Base-by-base conservation (phyloP, 2,797 vertebrate species). In the Onychomys torridus region DNA sequence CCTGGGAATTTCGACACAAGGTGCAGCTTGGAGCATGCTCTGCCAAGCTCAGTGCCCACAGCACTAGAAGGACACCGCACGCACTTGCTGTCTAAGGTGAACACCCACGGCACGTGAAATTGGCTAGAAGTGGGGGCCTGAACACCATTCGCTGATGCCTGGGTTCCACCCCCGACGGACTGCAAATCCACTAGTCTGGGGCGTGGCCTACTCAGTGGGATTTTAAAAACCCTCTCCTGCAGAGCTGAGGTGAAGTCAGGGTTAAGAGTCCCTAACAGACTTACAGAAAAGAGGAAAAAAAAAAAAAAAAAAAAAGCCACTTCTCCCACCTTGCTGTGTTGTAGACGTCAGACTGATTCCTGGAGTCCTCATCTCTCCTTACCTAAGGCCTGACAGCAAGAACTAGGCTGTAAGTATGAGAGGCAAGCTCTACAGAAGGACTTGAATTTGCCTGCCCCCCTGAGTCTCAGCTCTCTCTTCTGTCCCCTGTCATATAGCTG, bases 171-270 rank as follows among this genome's bases (percentile, higher is more conserved):
- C 55, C 52, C 16, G 0, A 63, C 17, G 82, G 84, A 78, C 65
- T 76, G 16, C 49, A 59, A 77, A 57, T 55, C 84, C 89, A 77
- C 79, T 17, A 52, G 7, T 63, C 61, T 52, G 73, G 95, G 96
- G 97, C 89, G 97, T 97, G 96, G 95, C 95, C 55, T 96, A 59
- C 57, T 5, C 61, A 2, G 12, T 43, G 29, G 55, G n/a, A 29
- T 32, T 81, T 71, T 32, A 65, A 94, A 95, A 91, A 25, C 63
- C 63, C 79, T 91, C 34, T 46, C 73, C 59, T n/a, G 75, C 34
- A 67, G 55, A 82, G 69, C 59, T 37, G n/a, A 83, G n/a, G 75
- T 14, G 8, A 85, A 19, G 40, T 14, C 69, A 71, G 49, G 61
- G 32, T 89, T 86, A 84, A 63, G 75, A 25, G 19, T 37, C 82